Evolutionary conservation across 2,113 vertebrate genomes (phyloP), one percentile per base, ranked within the genome.

Genomic region (Eira barbara): DNA sequence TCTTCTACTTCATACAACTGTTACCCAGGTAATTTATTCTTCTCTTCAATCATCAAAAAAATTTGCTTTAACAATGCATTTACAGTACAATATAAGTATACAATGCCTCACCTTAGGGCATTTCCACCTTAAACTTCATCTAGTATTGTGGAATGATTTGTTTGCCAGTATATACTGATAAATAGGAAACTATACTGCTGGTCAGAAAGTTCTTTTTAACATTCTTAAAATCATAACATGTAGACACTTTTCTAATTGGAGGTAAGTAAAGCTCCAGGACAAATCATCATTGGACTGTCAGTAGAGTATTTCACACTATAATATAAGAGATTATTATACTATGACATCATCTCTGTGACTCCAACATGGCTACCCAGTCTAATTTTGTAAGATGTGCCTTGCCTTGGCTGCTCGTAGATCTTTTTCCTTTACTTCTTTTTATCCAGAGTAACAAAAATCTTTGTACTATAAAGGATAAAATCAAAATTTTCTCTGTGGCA

Each of bases 381-480:
- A 82, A 4, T 87, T 93, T 82, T 93, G 21, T 78, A 69, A 93
- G 39, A 73, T 91, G 57, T 79, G 67, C 36, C 69, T 63, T 87
- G 12, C 6, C 69, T 15, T 93, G 82, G 42, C 21, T 67, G 31
- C 36, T 83, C 69, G 94, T 80, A 93, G 61, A 91, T 52, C 17
- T 96, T 61, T 91, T 94, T 89, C 94, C 95, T 93, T 91, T 95
- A 71, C 85, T 42, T 87, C 97, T 98, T 93, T 36, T 98, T 97
- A 98, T 97, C 88, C 91, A 89, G 31, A 71, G 39, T 23, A 57
- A 47, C 92, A 98, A 97, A 63, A 63, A 63, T 63, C 61, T 29
- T 63, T 63, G 61, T 63, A 63, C 61, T 63, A 4, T 63, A 45
- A 18, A 63, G 31, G n/a, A 79, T 73, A 79, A 79, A 79, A 29